A percentile compares a stretch with the other conserved stretches of the same genome.
These are phyloP conservation scores for Eurypyga helias DNA, from an alignment of 2,113 vertebrate species.

Conservation along the genomic window DNA sequence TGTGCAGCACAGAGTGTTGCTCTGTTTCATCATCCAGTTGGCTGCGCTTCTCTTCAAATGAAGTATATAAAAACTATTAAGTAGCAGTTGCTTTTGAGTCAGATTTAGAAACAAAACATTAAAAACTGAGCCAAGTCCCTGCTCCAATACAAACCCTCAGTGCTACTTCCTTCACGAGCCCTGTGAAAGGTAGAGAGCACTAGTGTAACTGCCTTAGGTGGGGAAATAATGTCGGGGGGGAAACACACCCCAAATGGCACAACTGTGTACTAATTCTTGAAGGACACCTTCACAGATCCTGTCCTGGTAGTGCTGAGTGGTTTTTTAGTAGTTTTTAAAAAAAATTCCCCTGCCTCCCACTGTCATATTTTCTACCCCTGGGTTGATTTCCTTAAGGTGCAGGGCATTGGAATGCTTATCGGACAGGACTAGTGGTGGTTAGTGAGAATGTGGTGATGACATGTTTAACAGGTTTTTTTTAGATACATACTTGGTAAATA, in stretches of 20 bases:
- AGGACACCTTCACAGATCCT: background rate
- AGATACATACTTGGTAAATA: background rate
- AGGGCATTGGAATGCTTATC: background rate
- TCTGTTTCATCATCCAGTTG: background rate
- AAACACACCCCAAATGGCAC: too few relatives aligned
- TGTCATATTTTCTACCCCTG: background rate
- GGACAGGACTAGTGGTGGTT: background rate
- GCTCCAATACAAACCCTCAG: background rate
- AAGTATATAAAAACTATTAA: background rate
- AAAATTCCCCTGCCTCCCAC: accelerated
- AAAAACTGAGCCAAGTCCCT: background rate
- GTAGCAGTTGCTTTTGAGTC: background rate
- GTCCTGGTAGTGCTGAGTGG: background rate
- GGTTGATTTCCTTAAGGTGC: background rate
- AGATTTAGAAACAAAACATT: background rate
- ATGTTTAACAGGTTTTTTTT: background rate
- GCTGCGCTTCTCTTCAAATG: background rate
- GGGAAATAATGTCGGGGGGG: background rate
- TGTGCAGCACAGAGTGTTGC: accelerated
- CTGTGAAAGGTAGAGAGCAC: background rate
- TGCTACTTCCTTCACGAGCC: background rate
- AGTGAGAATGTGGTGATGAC: background rate
- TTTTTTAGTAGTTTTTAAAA: background rate
- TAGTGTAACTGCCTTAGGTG: background rate
- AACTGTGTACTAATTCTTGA: background rate